A percentile compares a stretch with the other conserved stretches of the same genome.
Conservation (phyloP, 2,113 vertebrate genomes). For the Pseudonaja textilis region DNA sequence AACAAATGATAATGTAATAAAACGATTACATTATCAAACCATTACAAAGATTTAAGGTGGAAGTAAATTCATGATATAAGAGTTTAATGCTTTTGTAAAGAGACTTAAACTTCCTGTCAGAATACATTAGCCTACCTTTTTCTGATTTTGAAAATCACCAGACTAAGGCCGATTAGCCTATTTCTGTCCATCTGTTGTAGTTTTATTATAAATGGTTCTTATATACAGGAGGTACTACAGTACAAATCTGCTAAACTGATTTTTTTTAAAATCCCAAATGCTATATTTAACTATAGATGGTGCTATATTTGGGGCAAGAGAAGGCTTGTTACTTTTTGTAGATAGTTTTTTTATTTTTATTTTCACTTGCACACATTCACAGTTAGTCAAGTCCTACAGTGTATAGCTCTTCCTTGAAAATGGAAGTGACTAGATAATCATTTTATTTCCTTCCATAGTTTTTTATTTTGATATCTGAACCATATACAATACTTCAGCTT, state of each 20-base stretch:
- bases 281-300: slow-evolving; percentile 37
- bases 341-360: not conserved
- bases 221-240: slow-evolving; percentile 33
- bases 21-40: not conserved
- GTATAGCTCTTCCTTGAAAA: not conserved
- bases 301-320: slow-evolving; percentile 8
- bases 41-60: slow-evolving; percentile 1
- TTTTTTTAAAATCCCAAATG: slow-evolving; percentile 20
- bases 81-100: slow-evolving; percentile 64
- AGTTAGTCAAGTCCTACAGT: not conserved
- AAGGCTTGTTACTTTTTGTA: not conserved
- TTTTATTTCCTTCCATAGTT: not conserved
- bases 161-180: slow-evolving; percentile 75
- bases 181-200: slow-evolving; percentile 64
- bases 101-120: slow-evolving; percentile 73
- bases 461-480: not conserved
- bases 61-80: slow-evolving; percentile 50
- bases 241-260: slow-evolving; percentile 52
- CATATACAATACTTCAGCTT: not conserved
- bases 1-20: not conserved
- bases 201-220: slow-evolving; percentile 55
- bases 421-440: not conserved
- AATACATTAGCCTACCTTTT: slow-evolving; percentile 69
- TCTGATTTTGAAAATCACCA: slow-evolving; percentile 68
- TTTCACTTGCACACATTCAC: not conserved